phyloP scores from a whole-genome alignment of 2,888 invertebrate species.

The Spodoptera littoralis region DNA sequence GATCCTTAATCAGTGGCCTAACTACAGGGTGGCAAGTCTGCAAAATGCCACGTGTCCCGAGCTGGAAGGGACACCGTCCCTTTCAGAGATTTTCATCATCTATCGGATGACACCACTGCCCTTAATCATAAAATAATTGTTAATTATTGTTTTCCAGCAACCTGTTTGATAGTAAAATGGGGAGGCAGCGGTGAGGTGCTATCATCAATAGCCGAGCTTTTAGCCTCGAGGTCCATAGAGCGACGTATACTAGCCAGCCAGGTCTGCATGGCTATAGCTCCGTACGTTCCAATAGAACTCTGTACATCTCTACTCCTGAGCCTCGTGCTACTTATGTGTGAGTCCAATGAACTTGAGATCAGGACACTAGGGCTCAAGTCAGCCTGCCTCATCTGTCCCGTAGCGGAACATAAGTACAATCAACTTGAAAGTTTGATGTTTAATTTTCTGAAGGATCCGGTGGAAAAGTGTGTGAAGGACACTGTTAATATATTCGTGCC shows the following conservation, averaged over 20 bases:
- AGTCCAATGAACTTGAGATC: conserved; percentile 81
- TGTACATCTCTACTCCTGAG: conserved; percentile 84
- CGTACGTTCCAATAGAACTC: conserved; percentile 82
- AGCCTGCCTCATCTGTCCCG: conserved; percentile 80
- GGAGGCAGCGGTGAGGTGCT: conserved; percentile 84
- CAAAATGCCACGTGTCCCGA: too few relatives aligned
- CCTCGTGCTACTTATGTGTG: conserved; percentile 83
- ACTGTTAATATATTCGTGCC: conserved; percentile 79
- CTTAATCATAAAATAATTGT: too few relatives aligned
- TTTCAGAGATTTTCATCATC: too few relatives aligned
- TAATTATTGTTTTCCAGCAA: conserved; percentile 67
- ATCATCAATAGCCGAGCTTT: conserved; percentile 80
- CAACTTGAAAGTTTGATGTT: conserved; percentile 84
- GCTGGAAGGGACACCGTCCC: too few relatives aligned
- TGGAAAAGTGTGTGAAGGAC: conserved; percentile 79
- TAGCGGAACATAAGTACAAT: conserved; percentile 81
- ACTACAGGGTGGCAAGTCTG: too few relatives aligned
- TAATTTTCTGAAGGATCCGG: conserved; percentile 79
- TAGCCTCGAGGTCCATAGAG: conserved; percentile 78
- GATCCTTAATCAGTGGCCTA: too few relatives aligned
- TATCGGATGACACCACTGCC: too few relatives aligned
- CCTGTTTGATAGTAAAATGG: conserved; percentile 84
- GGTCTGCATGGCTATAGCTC: conserved; percentile 82
- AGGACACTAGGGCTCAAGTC: conserved; percentile 78
- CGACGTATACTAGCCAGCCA: conserved; percentile 80